Evolutionary conservation across 2,888 invertebrate species (phyloP).

Genomic region (Sinhomidia bicolor): DNA sequence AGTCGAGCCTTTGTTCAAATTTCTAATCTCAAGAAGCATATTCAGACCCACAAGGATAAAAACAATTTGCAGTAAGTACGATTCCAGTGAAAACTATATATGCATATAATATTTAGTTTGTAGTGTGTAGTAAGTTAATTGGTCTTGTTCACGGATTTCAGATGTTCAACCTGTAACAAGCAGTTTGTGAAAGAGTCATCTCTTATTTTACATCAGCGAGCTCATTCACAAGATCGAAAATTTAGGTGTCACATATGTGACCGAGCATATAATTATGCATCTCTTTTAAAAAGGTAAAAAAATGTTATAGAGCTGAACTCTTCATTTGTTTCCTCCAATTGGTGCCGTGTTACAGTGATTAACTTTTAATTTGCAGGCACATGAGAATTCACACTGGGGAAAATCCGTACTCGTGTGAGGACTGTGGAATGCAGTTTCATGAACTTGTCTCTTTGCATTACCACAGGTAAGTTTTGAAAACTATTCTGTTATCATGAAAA

Average conservation of each 20-base stretch:
- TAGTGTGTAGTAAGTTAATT: not conserved
- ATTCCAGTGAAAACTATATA: too few relatives aligned
- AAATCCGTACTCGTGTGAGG: constrained; percentile 77
- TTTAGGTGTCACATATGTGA: constrained; percentile 78
- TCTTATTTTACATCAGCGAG: constrained; percentile 78
- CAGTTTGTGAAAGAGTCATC: constrained; percentile 79
- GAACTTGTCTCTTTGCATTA: constrained; percentile 79
- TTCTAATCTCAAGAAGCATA: constrained; percentile 79
- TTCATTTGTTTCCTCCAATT: too few relatives aligned
- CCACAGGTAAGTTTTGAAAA: constrained; percentile 75
- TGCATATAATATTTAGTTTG: not conserved
- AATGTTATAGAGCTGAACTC: too few relatives aligned
- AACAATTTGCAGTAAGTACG: constrained; percentile 77
- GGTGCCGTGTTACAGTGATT: too few relatives aligned
- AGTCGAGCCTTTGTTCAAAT: constrained; percentile 78
- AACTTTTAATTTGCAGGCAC: constrained; percentile 63
- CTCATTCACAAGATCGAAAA: constrained; percentile 78
- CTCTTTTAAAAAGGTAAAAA: constrained; percentile 78
- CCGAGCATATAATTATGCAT: constrained; percentile 80
- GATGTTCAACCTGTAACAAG: constrained; percentile 78
- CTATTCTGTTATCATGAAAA: not conserved
- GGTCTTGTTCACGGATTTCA: too few relatives aligned
- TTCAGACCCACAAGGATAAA: constrained; percentile 79
- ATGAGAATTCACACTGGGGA: constrained; percentile 76
- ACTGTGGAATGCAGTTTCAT: constrained; percentile 78